Evolutionary conservation across 2,888 invertebrate genomes (phyloP), one percentile per base, ranked within the genome.

Genomic region (Zonitis immaculata): DNA sequence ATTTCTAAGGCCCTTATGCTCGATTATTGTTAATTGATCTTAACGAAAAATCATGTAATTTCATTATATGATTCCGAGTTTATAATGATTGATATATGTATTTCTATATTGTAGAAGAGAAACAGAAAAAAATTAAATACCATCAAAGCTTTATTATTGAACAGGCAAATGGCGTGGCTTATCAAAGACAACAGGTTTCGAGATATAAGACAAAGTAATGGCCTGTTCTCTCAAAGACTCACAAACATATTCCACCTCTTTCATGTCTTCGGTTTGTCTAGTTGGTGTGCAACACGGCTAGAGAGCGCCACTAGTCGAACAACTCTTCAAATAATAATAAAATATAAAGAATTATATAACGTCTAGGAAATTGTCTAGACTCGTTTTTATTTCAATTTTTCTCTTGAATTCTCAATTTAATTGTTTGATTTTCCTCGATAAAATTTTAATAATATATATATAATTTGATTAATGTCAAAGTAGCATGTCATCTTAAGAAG

Each of bases 401-500:
- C n/a, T n/a, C n/a, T n/a, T n/a, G n/a, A n/a, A n/a, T n/a, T n/a
- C n/a, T n/a, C n/a, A 32, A 28, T 26, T n/a, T 12, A 27, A 18
- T 45, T 16, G 4, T 25, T 26, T 9, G 2, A 11, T 16, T 11
- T 8, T 9, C 8, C 11, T 7, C 16, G 18, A 32, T 47, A 16
- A 28, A 12, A 12, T 30, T 54, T 50, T 54, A 54, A 47, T 54
- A 49, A 54, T n/a, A n/a, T n/a, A n/a, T n/a, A n/a, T n/a, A n/a
- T n/a, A 50, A 44, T 51, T 12, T 18, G 18, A 54, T 57, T 49
- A 52, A 51, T 53, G 51, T 53, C 51, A 54, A 52, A 56, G 51
- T 58, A 53, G 51, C 63, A 56, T 64, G 63, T 63, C 68, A 65
- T 60, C 63, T 66, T 64, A 60, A 59, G 64, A 67, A n/a, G n/a